Percentiles rank a stretch among this genome's conserved stretches.
phyloP scores from a whole-genome alignment of 2,113 vertebrate species.

The Agelaius phoeniceus region DNA sequence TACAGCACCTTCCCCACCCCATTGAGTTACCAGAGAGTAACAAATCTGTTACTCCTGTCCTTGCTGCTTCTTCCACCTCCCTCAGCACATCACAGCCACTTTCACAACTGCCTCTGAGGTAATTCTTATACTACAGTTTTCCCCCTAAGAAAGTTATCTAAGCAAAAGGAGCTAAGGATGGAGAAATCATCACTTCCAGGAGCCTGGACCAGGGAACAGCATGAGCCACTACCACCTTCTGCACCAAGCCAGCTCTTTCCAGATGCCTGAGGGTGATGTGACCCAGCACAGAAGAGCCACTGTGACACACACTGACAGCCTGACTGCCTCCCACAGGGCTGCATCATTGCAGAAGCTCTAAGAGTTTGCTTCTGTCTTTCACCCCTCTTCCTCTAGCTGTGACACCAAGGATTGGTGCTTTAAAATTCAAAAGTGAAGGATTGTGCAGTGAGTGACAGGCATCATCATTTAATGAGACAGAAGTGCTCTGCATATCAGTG shows the following conservation, averaged over 20 bases:
- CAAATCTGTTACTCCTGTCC: background rate
- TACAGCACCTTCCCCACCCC: background rate
- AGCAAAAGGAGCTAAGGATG: background rate
- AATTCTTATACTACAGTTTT: background rate
- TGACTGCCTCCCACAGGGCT: background rate
- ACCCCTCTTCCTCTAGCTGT: background rate
- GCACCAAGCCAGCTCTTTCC: background rate
- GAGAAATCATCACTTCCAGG: background rate
- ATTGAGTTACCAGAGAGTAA: background rate
- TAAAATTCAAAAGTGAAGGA: background rate
- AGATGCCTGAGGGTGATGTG: background rate
- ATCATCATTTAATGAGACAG: background rate
- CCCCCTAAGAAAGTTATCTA: background rate
- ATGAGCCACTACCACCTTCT: background rate
- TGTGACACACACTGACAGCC: background rate
- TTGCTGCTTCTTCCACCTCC: background rate
- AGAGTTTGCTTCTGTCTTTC: background rate
- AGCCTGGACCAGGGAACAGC: background rate
- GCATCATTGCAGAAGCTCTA: background rate
- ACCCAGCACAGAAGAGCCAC: background rate
- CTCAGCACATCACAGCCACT: background rate
- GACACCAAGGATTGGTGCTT: background rate
- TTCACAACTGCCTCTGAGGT: background rate
- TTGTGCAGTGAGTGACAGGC: background rate
- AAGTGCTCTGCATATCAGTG: background rate